Percentiles rank a stretch among this genome's conserved stretches.
Evolutionary conservation across 2,113 vertebrate species (phyloP).

Genomic region (Actinemys pallida): DNA sequence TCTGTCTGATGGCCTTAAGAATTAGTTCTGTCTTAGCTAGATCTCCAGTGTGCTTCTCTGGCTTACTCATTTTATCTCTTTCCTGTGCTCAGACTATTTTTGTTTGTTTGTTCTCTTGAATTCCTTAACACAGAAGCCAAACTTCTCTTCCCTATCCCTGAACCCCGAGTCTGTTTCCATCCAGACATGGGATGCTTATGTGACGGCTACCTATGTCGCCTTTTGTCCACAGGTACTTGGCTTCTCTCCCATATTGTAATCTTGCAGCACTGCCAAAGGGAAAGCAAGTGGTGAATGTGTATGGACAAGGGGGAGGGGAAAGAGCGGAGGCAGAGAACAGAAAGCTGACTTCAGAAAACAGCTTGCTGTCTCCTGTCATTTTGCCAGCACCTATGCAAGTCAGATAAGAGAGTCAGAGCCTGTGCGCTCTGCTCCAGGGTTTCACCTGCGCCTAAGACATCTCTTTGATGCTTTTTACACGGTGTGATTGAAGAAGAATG

Average conservation of each 20-base stretch:
- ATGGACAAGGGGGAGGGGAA: background rate
- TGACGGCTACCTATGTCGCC: background rate
- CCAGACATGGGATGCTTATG: background rate
- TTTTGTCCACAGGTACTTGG: background rate
- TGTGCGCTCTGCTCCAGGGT: background rate
- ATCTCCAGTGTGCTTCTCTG: conserved; percentile 15
- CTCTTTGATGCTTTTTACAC: conserved; percentile 13
- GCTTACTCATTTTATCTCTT: conserved; percentile 41
- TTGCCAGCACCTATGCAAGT: background rate
- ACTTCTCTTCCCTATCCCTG: background rate
- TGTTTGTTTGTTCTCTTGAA: background rate
- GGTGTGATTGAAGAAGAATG: background rate
- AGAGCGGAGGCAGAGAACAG: background rate
- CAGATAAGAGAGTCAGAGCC: background rate
- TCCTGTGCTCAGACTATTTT: background rate
- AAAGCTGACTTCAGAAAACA: background rate
- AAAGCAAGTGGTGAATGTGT: background rate
- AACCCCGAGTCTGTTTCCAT: background rate
- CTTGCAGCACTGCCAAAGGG: background rate
- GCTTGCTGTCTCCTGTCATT: background rate
- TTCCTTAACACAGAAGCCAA: background rate
- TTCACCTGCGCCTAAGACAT: background rate
- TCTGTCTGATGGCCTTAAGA: conserved; percentile 20
- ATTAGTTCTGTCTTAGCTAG: conserved; percentile 37
- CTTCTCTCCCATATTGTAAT: conserved; percentile 5